phyloP scores from a whole-genome alignment of 2,888 invertebrate genomes.

The Stegana nigrithorax region DNA sequence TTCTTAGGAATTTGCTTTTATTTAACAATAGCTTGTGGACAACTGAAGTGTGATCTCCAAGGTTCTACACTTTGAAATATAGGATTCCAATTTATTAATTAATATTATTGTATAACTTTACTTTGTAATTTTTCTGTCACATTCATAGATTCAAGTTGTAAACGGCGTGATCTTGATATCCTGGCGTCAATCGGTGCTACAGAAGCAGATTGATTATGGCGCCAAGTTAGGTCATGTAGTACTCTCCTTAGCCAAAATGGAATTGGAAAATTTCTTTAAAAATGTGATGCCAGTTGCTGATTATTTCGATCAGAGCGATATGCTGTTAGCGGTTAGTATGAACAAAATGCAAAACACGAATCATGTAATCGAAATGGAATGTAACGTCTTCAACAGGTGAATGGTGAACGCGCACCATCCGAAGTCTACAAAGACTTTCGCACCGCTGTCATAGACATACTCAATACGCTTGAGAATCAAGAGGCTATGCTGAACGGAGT shows the following conservation, averaged over 20 bases:
- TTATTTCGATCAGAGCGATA: constrained; percentile 88
- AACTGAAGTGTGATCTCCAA: no score
- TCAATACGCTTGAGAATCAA: constrained; percentile 78
- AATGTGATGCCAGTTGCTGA: constrained; percentile 92
- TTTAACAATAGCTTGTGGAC: no score
- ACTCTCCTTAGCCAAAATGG: constrained; percentile 86
- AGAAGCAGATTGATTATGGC: constrained; percentile 90
- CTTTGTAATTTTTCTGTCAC: neutral
- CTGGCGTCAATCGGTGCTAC: constrained; percentile 87
- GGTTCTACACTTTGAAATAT: no score
- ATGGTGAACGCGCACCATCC: constrained; percentile 86
- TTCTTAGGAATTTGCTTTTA: no score
- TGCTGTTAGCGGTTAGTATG: constrained; percentile 75
- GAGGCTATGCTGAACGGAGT: constrained; percentile 74
- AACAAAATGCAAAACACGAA: neutral
- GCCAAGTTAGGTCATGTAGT: constrained; percentile 86
- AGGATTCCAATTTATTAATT: no score
- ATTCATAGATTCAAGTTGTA: constrained; percentile 84
- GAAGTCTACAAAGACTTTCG: constrained; percentile 90
- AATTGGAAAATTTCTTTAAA: constrained; percentile 88
- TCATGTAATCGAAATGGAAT: neutral
- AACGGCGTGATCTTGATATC: constrained; percentile 88
- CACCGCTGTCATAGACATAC: constrained; percentile 80
- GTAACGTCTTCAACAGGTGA: constrained; percentile 73
- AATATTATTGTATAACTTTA: no score